Evolutionary conservation across 2,113 vertebrate species (phyloP).

Genomic region (Tor tambroides): DNA sequence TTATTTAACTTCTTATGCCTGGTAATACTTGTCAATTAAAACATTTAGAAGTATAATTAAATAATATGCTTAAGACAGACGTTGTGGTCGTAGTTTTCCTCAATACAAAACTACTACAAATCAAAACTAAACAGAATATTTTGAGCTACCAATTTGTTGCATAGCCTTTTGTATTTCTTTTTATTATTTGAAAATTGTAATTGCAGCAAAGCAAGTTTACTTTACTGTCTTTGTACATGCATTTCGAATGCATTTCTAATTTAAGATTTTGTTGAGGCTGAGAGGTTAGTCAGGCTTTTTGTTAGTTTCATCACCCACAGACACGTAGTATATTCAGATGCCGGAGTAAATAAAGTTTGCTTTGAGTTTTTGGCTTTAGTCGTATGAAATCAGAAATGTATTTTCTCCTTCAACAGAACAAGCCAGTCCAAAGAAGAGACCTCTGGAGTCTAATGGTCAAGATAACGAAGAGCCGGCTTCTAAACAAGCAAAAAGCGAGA

Average conservation of each 20-base stretch:
- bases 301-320: not conserved
- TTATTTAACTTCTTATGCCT: not conserved
- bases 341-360: no score
- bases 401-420: conserved; percentile 59
- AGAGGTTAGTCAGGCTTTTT: no score
- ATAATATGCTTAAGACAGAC: not conserved
- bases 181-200: not conserved
- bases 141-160: no score
- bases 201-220: not conserved
- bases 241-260: no score
- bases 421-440: conserved; percentile 83
- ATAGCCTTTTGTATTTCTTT: not conserved
- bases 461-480: conserved; percentile 76
- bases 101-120: no score
- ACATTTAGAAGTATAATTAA: not conserved
- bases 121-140: not conserved
- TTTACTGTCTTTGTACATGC: not conserved
- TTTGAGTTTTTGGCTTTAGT: not conserved
- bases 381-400: not conserved
- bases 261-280: no score
- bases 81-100: no score
- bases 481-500: conserved; percentile 92
- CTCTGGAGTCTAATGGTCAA: conserved; percentile 76
- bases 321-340: no score
- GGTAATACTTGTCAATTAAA: not conserved